A percentile compares a stretch with the other conserved stretches of the same genome.
Evolutionary conservation across 2,113 vertebrate genomes (phyloP).

Genomic region (Menidia beryllina): DNA sequence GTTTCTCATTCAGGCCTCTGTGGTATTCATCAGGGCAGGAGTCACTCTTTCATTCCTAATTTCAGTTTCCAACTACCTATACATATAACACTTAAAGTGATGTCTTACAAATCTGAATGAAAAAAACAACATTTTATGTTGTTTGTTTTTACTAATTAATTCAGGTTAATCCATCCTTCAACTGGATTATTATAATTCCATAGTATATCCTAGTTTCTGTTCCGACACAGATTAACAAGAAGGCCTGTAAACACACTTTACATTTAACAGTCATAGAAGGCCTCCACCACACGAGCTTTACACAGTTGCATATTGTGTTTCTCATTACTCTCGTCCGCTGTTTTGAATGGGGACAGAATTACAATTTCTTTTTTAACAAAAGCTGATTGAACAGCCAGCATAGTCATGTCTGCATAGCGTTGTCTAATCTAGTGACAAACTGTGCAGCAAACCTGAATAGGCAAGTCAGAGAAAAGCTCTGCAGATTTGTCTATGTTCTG

Average conservation of each 20-base stretch:
- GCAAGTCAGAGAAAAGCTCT: conserved; percentile 9
- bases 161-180: background rate
- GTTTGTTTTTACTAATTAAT: too few relatives aligned
- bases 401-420: background rate
- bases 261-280: conserved; percentile 15
- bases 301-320: background rate
- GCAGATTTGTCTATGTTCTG: conserved; percentile 50
- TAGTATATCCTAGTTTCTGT: conserved; percentile 14
- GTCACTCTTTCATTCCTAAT: conserved; percentile 8
- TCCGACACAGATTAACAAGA: conserved; percentile 1
- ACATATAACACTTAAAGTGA: background rate
- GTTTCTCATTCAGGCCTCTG: conserved; percentile 5
- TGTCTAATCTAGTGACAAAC: background rate
- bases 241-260: conserved; percentile 8
- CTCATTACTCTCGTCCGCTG: background rate
- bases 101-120: background rate
- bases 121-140: background rate
- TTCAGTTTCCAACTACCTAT: background rate
- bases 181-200: background rate
- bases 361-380: background rate
- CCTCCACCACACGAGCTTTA: conserved; percentile 8
- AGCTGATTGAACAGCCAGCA: background rate
- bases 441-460: conserved; percentile 7
- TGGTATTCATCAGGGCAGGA: background rate
- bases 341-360: background rate